Base-by-base conservation (phyloP, 1,140 invertebrate genomes). In the Heliconius himera region DNA sequence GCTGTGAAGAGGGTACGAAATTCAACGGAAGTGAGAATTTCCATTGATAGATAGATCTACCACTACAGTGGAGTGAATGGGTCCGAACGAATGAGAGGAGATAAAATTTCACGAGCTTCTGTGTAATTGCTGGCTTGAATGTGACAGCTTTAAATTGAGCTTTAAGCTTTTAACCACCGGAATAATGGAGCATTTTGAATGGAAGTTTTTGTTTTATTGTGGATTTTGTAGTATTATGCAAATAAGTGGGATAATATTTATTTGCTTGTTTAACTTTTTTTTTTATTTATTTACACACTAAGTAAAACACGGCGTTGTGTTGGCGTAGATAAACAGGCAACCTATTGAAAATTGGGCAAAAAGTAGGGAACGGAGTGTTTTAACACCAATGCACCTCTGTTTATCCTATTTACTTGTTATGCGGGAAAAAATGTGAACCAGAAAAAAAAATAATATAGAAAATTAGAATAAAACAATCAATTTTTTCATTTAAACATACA, bases 21-120 rank as follows among this genome's bases (percentile, higher is more conserved):
- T 60, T 76, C 49, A 74, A 54, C 29, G 33, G 36, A 41, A 38
- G 56, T 54, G 74, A 20, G 60, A 76, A 76, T 76, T 76, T 26
- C 20, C 38, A 70, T 76, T 70, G 74, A 76, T 66, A 22, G n/a
- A 70, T 70, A 70, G 56, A 70, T 46, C 38, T 70, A 66, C 60
- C 60, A 66, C 56, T 60, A 70, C 26, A 60, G 33, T 70, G 41
- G 66, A 60, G 33, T 70, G 38, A 76, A 70, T 70, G 60, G 22
- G 36, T 38, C 33, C 38, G 54, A 75, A 70, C 38, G 60, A 76
- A 70, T 70, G 74, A 76, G 66, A 41, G n/a, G n/a, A n/a, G 60
- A 70, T 46, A 66, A 66, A 66, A 66, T 66, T 66, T 66, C 60
- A 66, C 60, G 26, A 22, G 60, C 60, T 36, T 22, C 26, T 66